Percentiles rank a stretch among this genome's conserved stretches.
phyloP scores from a whole-genome alignment of 2,888 invertebrate genomes.

The Odontothrips loti region DNA sequence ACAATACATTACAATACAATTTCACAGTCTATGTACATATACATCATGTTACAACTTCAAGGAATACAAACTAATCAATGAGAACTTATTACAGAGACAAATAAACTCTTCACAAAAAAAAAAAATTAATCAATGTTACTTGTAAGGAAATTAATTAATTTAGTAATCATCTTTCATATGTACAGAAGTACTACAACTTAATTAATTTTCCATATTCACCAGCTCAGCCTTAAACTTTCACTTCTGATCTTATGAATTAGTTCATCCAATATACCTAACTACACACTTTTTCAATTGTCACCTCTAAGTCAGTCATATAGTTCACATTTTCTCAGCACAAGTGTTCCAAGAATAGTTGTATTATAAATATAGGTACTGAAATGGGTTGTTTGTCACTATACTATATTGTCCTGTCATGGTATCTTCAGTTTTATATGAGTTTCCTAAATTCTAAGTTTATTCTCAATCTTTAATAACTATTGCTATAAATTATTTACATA shows the following conservation, averaged over 20 bases:
- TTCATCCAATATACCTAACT: neutral
- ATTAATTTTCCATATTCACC: neutral
- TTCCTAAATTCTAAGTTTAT: neutral
- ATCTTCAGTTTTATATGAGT: constrained; percentile 12
- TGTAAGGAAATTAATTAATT: neutral
- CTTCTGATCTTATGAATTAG: constrained; percentile 3
- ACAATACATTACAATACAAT: constrained; percentile 1
- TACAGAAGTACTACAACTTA: neutral
- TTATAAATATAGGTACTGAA: too few relatives aligned
- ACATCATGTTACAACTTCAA: neutral
- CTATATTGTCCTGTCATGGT: neutral
- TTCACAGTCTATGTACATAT: neutral
- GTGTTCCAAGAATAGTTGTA: too few relatives aligned
- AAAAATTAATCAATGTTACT: neutral
- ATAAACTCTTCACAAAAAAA: neutral
- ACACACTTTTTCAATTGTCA: neutral
- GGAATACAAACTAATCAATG: neutral
- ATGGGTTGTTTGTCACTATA: neutral
- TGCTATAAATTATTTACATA: constrained; percentile 3
- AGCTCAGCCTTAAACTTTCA: neutral
- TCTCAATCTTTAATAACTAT: neutral
- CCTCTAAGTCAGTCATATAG: neutral
- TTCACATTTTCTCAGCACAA: neutral
- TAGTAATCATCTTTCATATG: neutral
- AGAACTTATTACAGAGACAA: neutral